phyloP scores from a whole-genome alignment of 2,888 invertebrate genomes.

The Pycnomerus fuliginosus region DNA sequence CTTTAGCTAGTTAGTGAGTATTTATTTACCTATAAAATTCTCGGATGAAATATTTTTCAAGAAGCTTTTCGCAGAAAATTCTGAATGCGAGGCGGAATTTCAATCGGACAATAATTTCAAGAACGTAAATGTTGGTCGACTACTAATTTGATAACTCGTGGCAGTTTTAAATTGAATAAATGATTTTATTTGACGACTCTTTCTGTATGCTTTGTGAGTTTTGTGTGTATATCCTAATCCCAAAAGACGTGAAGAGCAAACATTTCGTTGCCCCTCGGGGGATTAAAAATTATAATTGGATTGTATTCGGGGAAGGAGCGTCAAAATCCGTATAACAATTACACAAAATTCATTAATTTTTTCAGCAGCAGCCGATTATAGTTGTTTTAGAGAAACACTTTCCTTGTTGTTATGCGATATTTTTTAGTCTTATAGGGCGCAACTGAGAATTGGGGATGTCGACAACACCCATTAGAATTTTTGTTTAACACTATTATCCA shows the following conservation, averaged over 20 bases:
- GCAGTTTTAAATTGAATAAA: too few relatives aligned
- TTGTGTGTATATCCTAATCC: constrained; percentile 12
- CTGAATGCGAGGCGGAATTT: too few relatives aligned
- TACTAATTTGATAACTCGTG: too few relatives aligned
- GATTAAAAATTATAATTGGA: constrained; percentile 55
- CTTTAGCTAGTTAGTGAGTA: constrained; percentile 31
- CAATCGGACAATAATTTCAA: too few relatives aligned
- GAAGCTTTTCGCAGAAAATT: too few relatives aligned
- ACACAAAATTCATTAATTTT: constrained; percentile 14
- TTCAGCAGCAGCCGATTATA: constrained; percentile 4
- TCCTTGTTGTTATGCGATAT: too few relatives aligned
- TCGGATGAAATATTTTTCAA: background rate
- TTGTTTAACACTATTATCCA: too few relatives aligned
- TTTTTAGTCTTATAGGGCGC: too few relatives aligned
- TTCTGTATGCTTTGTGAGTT: background rate
- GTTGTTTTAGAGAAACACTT: too few relatives aligned
- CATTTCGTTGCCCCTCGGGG: constrained; percentile 45
- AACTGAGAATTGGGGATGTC: too few relatives aligned
- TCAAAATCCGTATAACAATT: constrained; percentile 9
- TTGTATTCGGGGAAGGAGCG: constrained; percentile 39
- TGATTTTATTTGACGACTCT: background rate
- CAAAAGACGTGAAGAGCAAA: constrained; percentile 40
- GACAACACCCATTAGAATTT: too few relatives aligned
- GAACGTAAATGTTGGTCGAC: too few relatives aligned
- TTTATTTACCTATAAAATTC: constrained; percentile 16